phyloP scores from a whole-genome alignment of 2,888 invertebrate genomes.

The Eupithecia dodoneata region DNA sequence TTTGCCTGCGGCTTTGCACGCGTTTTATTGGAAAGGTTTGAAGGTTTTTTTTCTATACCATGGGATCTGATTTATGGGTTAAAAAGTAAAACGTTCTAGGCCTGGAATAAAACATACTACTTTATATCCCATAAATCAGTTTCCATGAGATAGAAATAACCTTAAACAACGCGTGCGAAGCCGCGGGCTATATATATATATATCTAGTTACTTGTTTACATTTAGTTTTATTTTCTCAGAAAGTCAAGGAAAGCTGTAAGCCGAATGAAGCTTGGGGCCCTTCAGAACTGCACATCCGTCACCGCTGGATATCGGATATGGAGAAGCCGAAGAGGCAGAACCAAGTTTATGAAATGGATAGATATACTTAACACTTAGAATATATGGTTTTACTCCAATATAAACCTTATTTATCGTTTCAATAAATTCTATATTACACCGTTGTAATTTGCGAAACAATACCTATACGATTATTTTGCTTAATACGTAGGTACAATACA shows the following conservation, averaged over 20 bases:
- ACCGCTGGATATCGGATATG: constrained; percentile 61
- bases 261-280: constrained; percentile 85
- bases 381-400: background rate
- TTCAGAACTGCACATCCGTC: constrained; percentile 67
- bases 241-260: constrained; percentile 60
- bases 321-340: constrained; percentile 42
- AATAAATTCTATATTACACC: background rate
- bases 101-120: too few species aligned
- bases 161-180: too few species aligned
- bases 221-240: constrained; percentile 50
- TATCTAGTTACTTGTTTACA: background rate
- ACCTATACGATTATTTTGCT: too few species aligned
- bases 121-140: too few species aligned
- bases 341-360: constrained; percentile 44
- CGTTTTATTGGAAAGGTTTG: too few species aligned
- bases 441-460: background rate
- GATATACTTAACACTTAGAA: constrained; percentile 12
- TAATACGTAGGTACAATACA: too few species aligned
- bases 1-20: too few species aligned
- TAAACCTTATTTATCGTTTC: background rate
- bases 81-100: too few species aligned
- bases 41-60: too few species aligned
- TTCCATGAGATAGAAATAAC: too few species aligned
- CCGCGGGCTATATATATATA: too few species aligned
- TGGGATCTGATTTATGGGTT: too few species aligned